Evolutionary conservation across 2,797 vertebrate genomes (phyloP).

Genomic region (Trachops cirrhosus): DNA sequence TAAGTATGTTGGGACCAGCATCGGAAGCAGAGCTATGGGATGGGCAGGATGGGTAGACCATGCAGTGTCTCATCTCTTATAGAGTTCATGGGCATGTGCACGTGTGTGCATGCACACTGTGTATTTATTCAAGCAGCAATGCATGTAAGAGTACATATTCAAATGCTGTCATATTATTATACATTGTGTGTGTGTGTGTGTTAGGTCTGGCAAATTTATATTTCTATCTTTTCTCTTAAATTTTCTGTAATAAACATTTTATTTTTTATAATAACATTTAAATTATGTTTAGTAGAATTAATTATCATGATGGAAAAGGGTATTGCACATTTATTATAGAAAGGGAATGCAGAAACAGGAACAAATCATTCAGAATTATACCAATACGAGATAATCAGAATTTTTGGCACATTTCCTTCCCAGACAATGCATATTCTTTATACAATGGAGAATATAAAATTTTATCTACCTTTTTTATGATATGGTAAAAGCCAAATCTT

Average conservation of each 20-base stretch:
- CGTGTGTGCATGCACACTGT: not conserved
- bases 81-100: not conserved
- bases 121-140: not conserved
- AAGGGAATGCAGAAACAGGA: not conserved
- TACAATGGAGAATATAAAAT: not conserved
- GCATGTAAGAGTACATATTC: not conserved
- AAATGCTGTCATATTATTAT: not conserved
- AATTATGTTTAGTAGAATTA: not conserved
- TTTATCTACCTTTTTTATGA: not conserved
- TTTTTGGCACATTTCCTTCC: not conserved
- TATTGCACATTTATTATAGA: not conserved
- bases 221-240: not conserved
- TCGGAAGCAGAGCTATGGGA: not conserved
- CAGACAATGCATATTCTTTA: not conserved
- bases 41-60: not conserved
- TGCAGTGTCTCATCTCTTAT: not conserved
- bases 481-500: not conserved
- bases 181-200: not conserved
- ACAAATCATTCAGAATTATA: not conserved
- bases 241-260: not conserved
- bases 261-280: not conserved
- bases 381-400: not conserved
- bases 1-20: not conserved
- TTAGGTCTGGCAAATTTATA: not conserved
- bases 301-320: not conserved